phyloP scores from a whole-genome alignment of 2,888 invertebrate genomes.

The Tachystola acroxantha region DNA sequence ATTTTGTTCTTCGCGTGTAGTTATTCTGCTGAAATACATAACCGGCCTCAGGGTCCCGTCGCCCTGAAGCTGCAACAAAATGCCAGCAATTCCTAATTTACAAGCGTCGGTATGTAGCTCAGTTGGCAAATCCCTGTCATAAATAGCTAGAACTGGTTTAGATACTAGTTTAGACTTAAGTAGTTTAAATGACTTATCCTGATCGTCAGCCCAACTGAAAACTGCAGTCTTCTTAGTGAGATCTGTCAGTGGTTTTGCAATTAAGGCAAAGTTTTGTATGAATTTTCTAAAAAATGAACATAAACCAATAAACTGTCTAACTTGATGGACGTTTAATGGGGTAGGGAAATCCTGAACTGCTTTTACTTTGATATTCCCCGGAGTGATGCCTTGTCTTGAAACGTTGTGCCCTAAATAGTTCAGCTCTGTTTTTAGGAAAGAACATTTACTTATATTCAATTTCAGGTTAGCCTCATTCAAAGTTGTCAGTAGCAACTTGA shows the following conservation, averaged over 20 bases:
- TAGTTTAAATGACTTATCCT: slow-evolving; percentile 1
- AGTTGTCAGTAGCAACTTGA: background rate
- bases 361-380: background rate
- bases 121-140: slow-evolving; percentile 16
- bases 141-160: slow-evolving; percentile 26
- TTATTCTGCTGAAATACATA: slow-evolving; percentile 1
- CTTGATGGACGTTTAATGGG: background rate
- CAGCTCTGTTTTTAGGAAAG: background rate
- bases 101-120: slow-evolving; percentile 6
- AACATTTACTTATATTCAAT: slow-evolving; percentile 5
- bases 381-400: background rate
- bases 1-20: background rate
- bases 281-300: slow-evolving; percentile 4
- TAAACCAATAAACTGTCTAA: slow-evolving; percentile 1
- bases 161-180: too few relatives aligned
- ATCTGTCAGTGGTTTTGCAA: background rate
- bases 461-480: background rate
- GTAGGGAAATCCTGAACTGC: background rate
- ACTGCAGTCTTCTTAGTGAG: background rate
- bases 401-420: slow-evolving; percentile 5
- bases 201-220: background rate
- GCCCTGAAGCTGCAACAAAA: slow-evolving; percentile 3
- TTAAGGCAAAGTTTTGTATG: slow-evolving; percentile 1
- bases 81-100: slow-evolving; percentile 1
- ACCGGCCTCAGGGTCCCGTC: background rate